Conservation (phyloP, 2,888 invertebrate genomes). For the Pristionchus japonicus region DNA sequence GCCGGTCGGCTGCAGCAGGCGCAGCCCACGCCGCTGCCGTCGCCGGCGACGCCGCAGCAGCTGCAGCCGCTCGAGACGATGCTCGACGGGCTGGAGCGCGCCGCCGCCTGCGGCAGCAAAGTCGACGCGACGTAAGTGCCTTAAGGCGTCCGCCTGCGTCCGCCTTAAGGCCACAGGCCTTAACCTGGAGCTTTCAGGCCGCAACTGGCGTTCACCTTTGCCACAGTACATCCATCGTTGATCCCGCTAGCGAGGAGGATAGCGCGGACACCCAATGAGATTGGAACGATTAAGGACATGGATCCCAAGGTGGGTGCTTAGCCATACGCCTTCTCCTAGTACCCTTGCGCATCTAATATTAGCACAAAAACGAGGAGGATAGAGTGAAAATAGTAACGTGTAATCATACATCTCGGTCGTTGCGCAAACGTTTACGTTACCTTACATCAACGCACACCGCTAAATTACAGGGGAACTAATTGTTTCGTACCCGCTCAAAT, state of each 20-base stretch:
- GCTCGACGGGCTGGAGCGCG: conserved; percentile 3
- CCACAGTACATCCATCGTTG: neutral
- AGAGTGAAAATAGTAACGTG: too few species aligned
- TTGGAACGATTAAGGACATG: neutral
- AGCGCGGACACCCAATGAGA: neutral
- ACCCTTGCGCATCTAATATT: too few species aligned
- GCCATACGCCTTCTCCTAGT: too few species aligned
- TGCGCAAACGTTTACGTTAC: too few species aligned
- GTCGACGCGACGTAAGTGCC: conserved; percentile 20
- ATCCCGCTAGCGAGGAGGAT: neutral
- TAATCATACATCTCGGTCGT: too few species aligned
- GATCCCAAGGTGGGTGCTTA: neutral
- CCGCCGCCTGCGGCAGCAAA: neutral
- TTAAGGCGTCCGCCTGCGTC: neutral
- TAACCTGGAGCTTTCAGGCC: neutral
- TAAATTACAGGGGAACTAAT: too few species aligned
- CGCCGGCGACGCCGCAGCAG: neutral
- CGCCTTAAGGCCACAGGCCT: neutral
- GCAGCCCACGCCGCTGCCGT: neutral
- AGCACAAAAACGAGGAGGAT: too few species aligned
- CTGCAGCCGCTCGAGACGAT: conserved; percentile 24
- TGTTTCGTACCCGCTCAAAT: too few species aligned
- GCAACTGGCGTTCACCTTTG: neutral
- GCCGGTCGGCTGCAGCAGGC: neutral
- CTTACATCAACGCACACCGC: too few species aligned